Percentiles rank a stretch among this genome's conserved stretches.
phyloP scores from a whole-genome alignment of 2,113 vertebrate genomes.

The Archilochus colubris region DNA sequence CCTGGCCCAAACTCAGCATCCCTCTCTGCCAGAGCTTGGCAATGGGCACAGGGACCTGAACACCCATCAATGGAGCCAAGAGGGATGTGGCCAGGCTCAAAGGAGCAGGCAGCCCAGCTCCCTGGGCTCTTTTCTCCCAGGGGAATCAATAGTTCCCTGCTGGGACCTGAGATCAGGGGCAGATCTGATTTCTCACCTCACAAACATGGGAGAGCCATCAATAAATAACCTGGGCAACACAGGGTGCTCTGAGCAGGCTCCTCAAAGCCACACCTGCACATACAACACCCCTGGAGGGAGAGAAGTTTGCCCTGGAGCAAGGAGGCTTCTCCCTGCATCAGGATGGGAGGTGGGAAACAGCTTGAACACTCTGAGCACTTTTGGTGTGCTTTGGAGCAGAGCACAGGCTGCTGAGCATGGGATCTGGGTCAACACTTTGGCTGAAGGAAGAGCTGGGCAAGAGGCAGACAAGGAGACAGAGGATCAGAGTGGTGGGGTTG shows the following conservation, averaged over 20 bases:
- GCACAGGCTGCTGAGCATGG: neutral
- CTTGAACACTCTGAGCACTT: neutral
- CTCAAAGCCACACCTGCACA: fast-evolving
- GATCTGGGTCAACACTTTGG: neutral
- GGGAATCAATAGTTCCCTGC: neutral
- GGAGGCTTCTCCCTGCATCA: neutral
- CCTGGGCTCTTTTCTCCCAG: neutral
- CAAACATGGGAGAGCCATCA: neutral
- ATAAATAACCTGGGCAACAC: neutral
- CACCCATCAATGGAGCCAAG: neutral
- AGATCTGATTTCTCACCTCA: neutral
- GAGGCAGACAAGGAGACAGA: neutral
- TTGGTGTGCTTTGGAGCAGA: neutral
- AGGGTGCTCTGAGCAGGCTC: neutral
- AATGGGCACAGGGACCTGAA: neutral
- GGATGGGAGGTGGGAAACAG: neutral
- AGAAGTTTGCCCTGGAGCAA: neutral
- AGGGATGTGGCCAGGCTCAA: neutral
- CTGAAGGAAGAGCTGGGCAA: neutral
- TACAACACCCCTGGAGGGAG: neutral
- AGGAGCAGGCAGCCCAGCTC: neutral
- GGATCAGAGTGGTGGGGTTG: neutral
- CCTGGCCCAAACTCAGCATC: neutral
- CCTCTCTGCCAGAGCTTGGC: neutral
- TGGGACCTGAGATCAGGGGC: neutral